These are phyloP conservation scores for Troides oblongomaculatus DNA, from an alignment of 2,888 invertebrate species.

Conservation along the genomic window DNA sequence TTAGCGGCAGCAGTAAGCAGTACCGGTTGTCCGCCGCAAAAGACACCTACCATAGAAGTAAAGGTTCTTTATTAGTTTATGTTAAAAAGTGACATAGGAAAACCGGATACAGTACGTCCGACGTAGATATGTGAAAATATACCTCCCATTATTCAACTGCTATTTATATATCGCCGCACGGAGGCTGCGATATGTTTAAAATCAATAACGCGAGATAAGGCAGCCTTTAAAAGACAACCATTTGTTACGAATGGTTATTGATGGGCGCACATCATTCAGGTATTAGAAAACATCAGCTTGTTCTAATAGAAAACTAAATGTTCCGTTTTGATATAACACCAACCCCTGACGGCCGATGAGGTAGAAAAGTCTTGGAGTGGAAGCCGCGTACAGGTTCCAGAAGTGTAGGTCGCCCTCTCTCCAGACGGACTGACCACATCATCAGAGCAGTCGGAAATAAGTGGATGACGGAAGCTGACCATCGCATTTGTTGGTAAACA, in stretches of 20 bases:
- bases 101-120: too few species aligned
- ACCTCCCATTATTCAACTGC: background rate
- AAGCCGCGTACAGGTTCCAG: too few species aligned
- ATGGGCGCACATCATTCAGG: background rate
- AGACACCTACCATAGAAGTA: too few species aligned
- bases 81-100: too few species aligned
- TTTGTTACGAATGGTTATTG: conserved; percentile 25
- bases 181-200: conserved; percentile 23
- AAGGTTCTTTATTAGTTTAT: too few species aligned
- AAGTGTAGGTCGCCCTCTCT: too few species aligned
- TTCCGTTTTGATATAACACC: background rate
- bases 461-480: too few species aligned
- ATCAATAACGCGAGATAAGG: conserved; percentile 25
- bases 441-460: too few species aligned
- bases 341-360: background rate
- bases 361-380: background rate
- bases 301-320: background rate
- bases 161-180: conserved; percentile 14
- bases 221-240: conserved; percentile 20
- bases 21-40: too few species aligned
- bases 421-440: too few species aligned
- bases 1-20: too few species aligned
- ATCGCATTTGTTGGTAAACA: too few species aligned
- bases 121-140: background rate
- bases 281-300: background rate